A percentile compares a stretch with the other conserved stretches of the same genome.
Evolutionary conservation across 2,113 vertebrate genomes (phyloP).

Genomic region (Patagioenas fasciata): DNA sequence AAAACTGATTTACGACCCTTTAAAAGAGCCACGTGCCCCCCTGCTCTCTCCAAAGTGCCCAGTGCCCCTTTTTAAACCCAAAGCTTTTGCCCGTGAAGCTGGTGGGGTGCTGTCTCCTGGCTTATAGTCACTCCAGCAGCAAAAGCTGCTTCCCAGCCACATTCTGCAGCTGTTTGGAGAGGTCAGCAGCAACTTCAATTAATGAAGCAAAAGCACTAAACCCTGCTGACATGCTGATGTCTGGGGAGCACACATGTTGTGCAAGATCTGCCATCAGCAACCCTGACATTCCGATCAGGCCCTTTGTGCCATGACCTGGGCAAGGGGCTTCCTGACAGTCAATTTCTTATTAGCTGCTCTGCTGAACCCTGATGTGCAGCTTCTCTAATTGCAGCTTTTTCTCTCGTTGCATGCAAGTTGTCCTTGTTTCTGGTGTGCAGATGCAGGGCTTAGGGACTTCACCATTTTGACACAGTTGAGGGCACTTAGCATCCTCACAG

Average conservation of each 20-base stretch:
- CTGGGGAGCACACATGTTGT: neutral
- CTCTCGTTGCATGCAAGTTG: neutral
- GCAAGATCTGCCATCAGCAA: neutral
- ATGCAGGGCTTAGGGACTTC: neutral
- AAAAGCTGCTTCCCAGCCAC: constrained; percentile 57
- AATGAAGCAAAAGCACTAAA: constrained; percentile 28
- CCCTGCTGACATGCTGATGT: neutral
- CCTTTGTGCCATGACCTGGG: neutral
- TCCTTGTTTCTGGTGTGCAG: neutral
- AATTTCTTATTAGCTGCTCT: neutral
- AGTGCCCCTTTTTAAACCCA: neutral
- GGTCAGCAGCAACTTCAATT: constrained; percentile 50
- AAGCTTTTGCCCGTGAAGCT: constrained; percentile 54
- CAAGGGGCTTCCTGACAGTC: neutral
- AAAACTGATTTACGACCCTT: neutral
- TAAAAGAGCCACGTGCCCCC: neutral
- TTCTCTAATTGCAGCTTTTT: neutral
- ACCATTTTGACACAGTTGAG: neutral
- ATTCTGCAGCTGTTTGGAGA: constrained; percentile 41
- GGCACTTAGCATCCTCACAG: neutral
- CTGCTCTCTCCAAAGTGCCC: neutral
- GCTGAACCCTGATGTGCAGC: neutral
- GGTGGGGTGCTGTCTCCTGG: constrained; percentile 38
- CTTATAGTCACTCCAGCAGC: constrained; percentile 10
- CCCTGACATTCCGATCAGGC: neutral